Base-by-base conservation (phyloP, 1,140 invertebrate species). In the Hypothenemus hampei region DNA sequence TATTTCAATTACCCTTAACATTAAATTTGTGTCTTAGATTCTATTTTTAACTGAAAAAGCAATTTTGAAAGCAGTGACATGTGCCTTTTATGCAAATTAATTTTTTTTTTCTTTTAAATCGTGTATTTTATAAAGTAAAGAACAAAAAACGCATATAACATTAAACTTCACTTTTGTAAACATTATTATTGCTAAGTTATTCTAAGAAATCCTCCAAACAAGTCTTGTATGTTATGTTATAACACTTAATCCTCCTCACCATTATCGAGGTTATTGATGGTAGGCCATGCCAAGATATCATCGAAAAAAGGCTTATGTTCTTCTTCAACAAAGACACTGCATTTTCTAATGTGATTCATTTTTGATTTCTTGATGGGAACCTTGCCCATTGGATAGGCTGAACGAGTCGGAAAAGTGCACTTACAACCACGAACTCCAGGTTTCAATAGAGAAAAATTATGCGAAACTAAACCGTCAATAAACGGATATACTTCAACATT, bases 301-400 rank as follows among this genome's bases (percentile, higher is more conserved):
- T 44, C 19, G 23, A 22, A 44, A 44, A 22, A 44, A 22, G 19
- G 41, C 4, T 22, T 22, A 19, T 47, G 11, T 18, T 29, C 11
- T 18, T 47, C 23, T 26, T 16, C 23, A 31, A 47, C 29, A 19
- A 16, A 31, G 22, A 15, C 29, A 31, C 16, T 47, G 18, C 23
- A 6, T 11, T 44, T 21, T 21, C 18, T 44, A 22, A 44, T 44
- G 16, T 44, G 20, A n/a, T 44, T 21, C 20, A 44, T 44, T 44
- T 44, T 44, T 16, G 20, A 22, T 18, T 18, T n/a, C n/a, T 44
- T 44, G 20, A 44, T 44, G 41, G 41, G 41, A 3, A 44, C 41
- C 13, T 24, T 44, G 11, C 41, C 41, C 3, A 7, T 44, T n/a
- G 41, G 41, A 24, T 44, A 44, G 20, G 41, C 20, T 44, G 20